A percentile compares a stretch with the other conserved stretches of the same genome.
Conservation (phyloP, 2,888 invertebrate species). For the Thymelicus lineola region DNA sequence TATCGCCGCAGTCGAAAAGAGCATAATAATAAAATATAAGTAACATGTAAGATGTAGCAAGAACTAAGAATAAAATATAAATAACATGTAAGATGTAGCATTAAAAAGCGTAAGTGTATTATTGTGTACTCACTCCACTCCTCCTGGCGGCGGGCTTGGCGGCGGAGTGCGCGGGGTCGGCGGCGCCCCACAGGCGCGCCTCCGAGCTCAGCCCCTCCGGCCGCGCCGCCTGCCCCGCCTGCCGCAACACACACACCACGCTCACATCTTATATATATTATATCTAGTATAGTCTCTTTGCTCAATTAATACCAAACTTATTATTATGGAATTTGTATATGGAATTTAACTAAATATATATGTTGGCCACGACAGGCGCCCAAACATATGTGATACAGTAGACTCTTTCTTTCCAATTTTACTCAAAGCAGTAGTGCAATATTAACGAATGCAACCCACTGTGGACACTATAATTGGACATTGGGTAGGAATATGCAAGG, state of each 20-base stretch:
- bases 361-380: too few relatives aligned
- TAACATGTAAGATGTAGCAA: too few relatives aligned
- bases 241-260: slow-evolving; percentile 1
- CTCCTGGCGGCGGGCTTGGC: slow-evolving; percentile 50
- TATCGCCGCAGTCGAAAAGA: too few relatives aligned
- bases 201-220: slow-evolving; percentile 62
- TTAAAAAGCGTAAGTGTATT: not conserved
- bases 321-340: too few relatives aligned
- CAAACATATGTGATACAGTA: too few relatives aligned
- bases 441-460: too few relatives aligned
- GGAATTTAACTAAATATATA: too few relatives aligned
- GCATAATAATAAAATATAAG: too few relatives aligned
- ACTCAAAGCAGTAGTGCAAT: too few relatives aligned
- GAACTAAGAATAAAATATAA: not conserved
- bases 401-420: too few relatives aligned
- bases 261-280: not conserved
- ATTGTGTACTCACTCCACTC: slow-evolving; percentile 26
- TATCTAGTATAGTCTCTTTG: not conserved
- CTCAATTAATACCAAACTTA: not conserved
- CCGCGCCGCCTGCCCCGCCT: slow-evolving; percentile 38
- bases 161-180: slow-evolving; percentile 49
- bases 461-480: too few relatives aligned
- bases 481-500: too few relatives aligned
- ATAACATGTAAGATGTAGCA: not conserved
- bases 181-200: slow-evolving; percentile 72